Evolutionary conservation across 2,113 vertebrate genomes (phyloP).

Genomic region (Barnardius zonarius): DNA sequence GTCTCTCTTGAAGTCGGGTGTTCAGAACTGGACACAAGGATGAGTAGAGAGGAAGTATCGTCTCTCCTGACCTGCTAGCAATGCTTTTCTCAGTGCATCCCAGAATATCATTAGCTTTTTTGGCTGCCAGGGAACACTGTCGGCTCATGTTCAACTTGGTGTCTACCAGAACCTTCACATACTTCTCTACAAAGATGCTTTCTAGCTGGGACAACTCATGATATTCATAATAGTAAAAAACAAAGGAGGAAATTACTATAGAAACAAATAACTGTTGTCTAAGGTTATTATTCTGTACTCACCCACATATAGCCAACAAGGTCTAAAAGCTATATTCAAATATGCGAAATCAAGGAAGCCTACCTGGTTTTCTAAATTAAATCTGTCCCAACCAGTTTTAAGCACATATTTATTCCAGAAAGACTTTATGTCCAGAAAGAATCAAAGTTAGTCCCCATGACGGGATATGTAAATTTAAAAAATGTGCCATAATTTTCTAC

Average conservation of each 20-base stretch:
- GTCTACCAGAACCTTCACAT: neutral
- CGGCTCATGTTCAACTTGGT: neutral
- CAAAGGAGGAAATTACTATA: neutral
- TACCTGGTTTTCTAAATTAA: neutral
- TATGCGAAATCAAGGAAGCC: neutral
- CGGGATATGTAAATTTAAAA: neutral
- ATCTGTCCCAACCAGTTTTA: neutral
- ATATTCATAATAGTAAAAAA: neutral
- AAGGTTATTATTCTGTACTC: neutral
- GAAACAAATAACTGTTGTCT: neutral
- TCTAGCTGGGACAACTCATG: neutral
- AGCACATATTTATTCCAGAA: neutral
- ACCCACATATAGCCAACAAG: neutral
- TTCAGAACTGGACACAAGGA: neutral
- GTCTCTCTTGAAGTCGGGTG: neutral
- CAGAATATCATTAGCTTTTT: neutral
- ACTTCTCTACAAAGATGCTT: neutral
- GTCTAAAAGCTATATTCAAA: neutral
- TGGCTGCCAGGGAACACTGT: neutral
- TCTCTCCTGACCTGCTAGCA: neutral
- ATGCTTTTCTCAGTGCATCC: neutral
- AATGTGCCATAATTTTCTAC: neutral
- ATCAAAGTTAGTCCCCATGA: neutral
- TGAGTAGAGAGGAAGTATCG: neutral
- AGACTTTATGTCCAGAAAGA: neutral